Evolutionary conservation across 2,113 vertebrate species (phyloP).

Genomic region (Ia io): DNA sequence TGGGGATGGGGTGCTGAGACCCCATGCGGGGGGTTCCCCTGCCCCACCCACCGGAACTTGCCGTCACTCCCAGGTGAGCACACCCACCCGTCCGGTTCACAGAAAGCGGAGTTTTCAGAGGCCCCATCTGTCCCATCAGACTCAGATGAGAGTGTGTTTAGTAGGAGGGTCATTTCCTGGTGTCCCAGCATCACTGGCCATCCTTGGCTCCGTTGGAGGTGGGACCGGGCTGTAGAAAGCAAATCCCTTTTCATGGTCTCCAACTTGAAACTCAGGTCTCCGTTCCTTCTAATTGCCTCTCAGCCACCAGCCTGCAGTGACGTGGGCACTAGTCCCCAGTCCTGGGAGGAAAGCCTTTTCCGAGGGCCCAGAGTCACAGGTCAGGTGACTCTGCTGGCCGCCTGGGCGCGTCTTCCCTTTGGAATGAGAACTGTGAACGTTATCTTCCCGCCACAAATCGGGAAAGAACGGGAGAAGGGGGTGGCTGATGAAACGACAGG

Average conservation of each 20-base stretch:
- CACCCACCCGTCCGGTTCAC: accelerated
- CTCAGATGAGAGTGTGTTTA: not conserved
- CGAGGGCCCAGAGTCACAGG: not conserved
- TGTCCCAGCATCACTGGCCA: not conserved
- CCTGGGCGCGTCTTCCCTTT: not conserved
- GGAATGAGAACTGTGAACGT: not conserved
- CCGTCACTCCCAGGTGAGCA: not conserved
- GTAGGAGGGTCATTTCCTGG: not conserved
- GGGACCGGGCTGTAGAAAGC: not conserved
- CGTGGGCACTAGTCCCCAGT: no score
- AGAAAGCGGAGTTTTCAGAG: not conserved
- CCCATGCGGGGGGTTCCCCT: accelerated
- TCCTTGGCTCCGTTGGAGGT: not conserved
- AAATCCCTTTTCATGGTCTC: not conserved
- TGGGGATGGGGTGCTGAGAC: not conserved
- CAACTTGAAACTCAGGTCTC: not conserved
- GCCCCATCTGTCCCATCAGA: not conserved
- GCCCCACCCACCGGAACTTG: not conserved
- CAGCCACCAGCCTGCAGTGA: not conserved
- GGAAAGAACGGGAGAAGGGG: not conserved
- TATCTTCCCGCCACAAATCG: not conserved
- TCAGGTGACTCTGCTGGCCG: not conserved
- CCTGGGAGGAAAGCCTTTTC: not conserved
- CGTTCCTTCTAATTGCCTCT: not conserved
- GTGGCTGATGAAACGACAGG: not conserved